These are phyloP conservation scores for Adelosebastes latens DNA, from an alignment of 2,797 vertebrate genomes.

Conservation along the genomic window DNA sequence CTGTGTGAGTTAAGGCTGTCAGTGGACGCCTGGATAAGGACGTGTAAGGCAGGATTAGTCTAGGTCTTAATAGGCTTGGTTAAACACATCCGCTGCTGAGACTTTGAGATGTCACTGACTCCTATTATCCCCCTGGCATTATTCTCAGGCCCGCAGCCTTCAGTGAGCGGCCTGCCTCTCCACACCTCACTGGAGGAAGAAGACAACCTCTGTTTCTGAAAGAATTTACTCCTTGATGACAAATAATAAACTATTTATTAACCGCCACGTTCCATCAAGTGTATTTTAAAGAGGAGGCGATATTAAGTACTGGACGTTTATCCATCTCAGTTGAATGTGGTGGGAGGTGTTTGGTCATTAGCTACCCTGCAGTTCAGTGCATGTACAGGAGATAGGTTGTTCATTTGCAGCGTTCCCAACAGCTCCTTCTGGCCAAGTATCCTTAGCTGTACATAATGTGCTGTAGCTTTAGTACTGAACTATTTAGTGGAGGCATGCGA, in stretches of 20 bases:
- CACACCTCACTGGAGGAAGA: constrained; percentile 33
- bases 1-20: constrained; percentile 66
- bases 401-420: constrained; percentile 3
- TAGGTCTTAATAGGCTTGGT: constrained; percentile 80
- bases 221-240: neutral
- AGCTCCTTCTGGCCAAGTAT: constrained; percentile 12
- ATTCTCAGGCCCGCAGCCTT: constrained; percentile 45
- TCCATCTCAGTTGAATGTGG: constrained; percentile 8
- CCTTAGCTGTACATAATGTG: neutral
- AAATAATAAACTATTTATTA: neutral
- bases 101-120: constrained; percentile 79
- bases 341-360: constrained; percentile 10
- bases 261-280: neutral
- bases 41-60: constrained; percentile 78
- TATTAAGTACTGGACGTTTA: constrained; percentile 5
- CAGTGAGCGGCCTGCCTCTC: constrained; percentile 26
- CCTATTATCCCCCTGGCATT: constrained; percentile 72
- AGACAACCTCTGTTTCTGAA: neutral
- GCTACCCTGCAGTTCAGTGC: neutral
- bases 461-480: neutral
- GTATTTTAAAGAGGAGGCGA: constrained; percentile 10
- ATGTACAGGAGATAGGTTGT: constrained; percentile 12
- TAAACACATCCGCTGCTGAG: constrained; percentile 78
- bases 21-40: constrained; percentile 71
- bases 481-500: neutral